These are phyloP conservation scores for Camelus bactrianus DNA, from an alignment of 2,113 vertebrate species.

Conservation along the genomic window DNA sequence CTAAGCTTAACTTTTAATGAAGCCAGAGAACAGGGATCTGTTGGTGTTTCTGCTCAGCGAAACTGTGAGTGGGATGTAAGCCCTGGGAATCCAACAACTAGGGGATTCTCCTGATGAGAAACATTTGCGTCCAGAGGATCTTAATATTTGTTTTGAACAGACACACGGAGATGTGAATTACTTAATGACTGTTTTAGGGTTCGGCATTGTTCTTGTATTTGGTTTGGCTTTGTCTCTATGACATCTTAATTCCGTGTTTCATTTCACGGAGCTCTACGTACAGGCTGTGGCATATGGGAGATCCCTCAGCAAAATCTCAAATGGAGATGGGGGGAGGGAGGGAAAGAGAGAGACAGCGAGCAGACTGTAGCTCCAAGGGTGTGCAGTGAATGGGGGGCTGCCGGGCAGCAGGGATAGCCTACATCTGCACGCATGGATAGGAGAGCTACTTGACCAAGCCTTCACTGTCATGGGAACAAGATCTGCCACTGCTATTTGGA, in stretches of 20 bases:
- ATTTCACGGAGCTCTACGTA: conserved; percentile 57
- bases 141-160: conserved; percentile 76
- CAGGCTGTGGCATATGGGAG: conserved; percentile 19
- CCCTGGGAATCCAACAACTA: neutral
- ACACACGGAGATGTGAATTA: conserved; percentile 64
- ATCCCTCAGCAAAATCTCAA: conserved; percentile 54
- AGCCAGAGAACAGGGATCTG: neutral
- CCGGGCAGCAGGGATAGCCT: neutral
- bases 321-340: neutral
- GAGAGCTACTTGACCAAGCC: conserved; percentile 52
- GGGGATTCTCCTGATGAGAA: conserved; percentile 18
- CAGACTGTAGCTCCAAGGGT: neutral
- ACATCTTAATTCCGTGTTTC: conserved; percentile 68
- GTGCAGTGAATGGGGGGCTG: accelerated
- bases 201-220: neutral
- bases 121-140: conserved; percentile 49
- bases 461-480: neutral
- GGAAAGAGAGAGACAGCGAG: too few species aligned
- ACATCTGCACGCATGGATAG: neutral
- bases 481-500: conserved; percentile 56
- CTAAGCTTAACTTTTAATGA: conserved; percentile 68
- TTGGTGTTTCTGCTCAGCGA: neutral
- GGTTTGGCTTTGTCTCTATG: conserved; percentile 67
- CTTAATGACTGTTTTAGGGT: conserved; percentile 72
- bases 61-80: neutral